A percentile compares a stretch with the other conserved stretches of the same genome.
phyloP scores from a whole-genome alignment of 1,140 invertebrate species.

The Nixonia krombeini region DNA sequence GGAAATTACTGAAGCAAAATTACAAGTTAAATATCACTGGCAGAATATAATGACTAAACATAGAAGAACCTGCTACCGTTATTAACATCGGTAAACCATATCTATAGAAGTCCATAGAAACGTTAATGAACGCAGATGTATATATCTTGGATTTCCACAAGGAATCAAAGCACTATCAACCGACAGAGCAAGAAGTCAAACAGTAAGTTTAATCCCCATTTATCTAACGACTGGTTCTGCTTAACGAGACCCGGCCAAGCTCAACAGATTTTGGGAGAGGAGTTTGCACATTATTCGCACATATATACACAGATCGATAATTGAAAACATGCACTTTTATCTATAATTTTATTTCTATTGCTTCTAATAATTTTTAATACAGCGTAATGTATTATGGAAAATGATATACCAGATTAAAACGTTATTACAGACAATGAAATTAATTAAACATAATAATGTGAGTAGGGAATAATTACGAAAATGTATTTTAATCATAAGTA shows the following conservation, averaged over 20 bases:
- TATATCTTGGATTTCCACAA: slow-evolving; percentile 20
- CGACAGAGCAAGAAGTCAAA: slow-evolving; percentile 30
- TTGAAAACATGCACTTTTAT: too few relatives aligned
- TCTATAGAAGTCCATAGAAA: slow-evolving; percentile 12
- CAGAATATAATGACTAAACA: slow-evolving; percentile 20
- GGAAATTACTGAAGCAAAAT: slow-evolving; percentile 1
- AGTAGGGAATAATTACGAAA: too few relatives aligned
- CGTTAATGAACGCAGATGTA: slow-evolving; percentile 24
- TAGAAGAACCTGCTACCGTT: slow-evolving; percentile 14
- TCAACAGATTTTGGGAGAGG: not conserved
- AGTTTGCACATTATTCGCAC: not conserved
- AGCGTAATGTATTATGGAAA: too few relatives aligned
- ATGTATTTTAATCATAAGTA: too few relatives aligned
- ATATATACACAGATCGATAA: too few relatives aligned
- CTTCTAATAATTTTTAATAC: too few relatives aligned
- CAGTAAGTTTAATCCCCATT: slow-evolving; percentile 29
- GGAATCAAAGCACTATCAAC: slow-evolving; percentile 32
- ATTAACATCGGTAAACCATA: slow-evolving; percentile 31
- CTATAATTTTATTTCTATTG: too few relatives aligned
- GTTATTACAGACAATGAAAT: too few relatives aligned
- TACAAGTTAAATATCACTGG: slow-evolving; percentile 23
- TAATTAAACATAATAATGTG: too few relatives aligned
- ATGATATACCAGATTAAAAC: too few relatives aligned
- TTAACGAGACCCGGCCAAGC: not conserved
- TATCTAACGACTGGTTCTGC: slow-evolving; percentile 16